These are phyloP conservation scores for Myripristis jacobus DNA, from an alignment of 2,797 vertebrate genomes.

Conservation along the genomic window DNA sequence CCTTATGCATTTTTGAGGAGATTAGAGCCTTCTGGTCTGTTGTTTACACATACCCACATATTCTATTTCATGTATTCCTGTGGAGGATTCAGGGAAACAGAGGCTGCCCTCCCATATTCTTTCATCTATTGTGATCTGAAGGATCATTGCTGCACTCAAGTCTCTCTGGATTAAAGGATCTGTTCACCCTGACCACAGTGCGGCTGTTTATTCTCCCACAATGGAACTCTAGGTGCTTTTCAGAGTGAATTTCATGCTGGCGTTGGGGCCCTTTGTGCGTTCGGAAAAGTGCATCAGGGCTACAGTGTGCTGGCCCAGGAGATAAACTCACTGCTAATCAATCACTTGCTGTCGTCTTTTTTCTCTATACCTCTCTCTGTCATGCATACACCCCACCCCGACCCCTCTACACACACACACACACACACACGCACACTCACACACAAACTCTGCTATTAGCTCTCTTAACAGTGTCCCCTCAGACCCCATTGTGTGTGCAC, in stretches of 20 bases:
- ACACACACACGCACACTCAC: neutral
- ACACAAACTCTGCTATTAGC: conserved; percentile 27
- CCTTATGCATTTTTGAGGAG: conserved; percentile 47
- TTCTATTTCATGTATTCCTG: conserved; percentile 52
- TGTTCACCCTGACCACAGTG: conserved; percentile 55
- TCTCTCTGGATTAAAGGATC: conserved; percentile 75
- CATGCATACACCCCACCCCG: neutral
- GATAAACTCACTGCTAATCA: conserved; percentile 79
- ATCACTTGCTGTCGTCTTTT: conserved; percentile 55
- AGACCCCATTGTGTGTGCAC: conserved; percentile 28
- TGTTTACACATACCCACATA: conserved; percentile 55
- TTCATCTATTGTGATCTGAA: conserved; percentile 73
- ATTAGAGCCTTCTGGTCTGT: conserved; percentile 45
- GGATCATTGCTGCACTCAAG: conserved; percentile 56
- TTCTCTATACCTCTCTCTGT: neutral
- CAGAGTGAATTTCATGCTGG: conserved; percentile 66
- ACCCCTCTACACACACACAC: conserved; percentile 1
- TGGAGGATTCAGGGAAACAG: conserved; percentile 35
- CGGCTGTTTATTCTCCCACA: conserved; percentile 70
- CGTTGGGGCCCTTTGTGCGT: conserved; percentile 64
- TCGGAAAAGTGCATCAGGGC: conserved; percentile 60
- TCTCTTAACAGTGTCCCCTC: conserved; percentile 17
- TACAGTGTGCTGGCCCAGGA: conserved; percentile 62
- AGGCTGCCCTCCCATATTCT: conserved; percentile 56
- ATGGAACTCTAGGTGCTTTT: conserved; percentile 66